These are phyloP conservation scores for Phocides pigmalion DNA, from an alignment of 1,140 invertebrate species.

Conservation along the genomic window DNA sequence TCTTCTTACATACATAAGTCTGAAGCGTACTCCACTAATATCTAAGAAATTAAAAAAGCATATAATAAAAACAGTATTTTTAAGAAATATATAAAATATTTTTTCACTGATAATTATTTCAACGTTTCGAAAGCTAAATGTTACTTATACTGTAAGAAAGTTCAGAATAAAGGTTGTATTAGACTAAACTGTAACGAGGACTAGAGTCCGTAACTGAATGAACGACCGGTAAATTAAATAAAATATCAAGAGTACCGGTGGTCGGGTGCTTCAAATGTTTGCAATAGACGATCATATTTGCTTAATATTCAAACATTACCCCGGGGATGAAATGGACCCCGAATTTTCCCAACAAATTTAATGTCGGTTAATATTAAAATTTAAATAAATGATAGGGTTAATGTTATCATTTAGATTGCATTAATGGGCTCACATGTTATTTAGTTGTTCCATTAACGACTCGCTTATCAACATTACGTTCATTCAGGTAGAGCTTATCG, in stretches of 20 bases:
- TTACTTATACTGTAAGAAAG: too few relatives aligned
- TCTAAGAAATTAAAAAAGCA: too few relatives aligned
- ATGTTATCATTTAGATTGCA: background rate
- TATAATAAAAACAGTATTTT: too few relatives aligned
- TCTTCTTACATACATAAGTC: too few relatives aligned
- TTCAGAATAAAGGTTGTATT: background rate
- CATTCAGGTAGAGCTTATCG: background rate
- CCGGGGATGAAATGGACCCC: background rate
- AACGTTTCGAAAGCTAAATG: too few relatives aligned
- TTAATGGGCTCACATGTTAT: background rate
- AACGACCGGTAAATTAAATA: constrained; percentile 5
- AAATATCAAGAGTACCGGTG: background rate
- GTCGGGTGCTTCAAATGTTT: constrained; percentile 19
- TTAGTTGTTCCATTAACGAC: background rate
- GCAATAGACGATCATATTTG: constrained; percentile 19
- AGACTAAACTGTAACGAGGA: background rate
- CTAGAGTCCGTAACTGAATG: background rate
- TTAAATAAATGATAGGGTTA: background rate
- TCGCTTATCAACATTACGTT: background rate
- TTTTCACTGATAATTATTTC: too few relatives aligned
- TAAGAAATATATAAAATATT: too few relatives aligned
- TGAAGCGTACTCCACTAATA: too few relatives aligned
- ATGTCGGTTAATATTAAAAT: background rate
- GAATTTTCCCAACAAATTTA: constrained; percentile 18
- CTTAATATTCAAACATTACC: constrained; percentile 24